phyloP scores from a whole-genome alignment of 1,140 invertebrate species.

The Copidosoma floridanum region DNA sequence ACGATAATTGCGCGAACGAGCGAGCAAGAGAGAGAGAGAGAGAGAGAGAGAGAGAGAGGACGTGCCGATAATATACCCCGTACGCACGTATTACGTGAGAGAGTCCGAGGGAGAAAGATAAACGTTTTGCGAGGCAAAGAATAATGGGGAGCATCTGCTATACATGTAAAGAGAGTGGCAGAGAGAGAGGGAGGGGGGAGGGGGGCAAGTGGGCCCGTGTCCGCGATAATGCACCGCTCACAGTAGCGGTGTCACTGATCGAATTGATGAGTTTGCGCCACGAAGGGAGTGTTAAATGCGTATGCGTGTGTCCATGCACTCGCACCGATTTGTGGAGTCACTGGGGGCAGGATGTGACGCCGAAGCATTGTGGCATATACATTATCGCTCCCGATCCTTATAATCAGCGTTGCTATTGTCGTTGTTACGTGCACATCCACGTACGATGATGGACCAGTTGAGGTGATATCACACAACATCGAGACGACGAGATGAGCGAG shows the following conservation, averaged over 20 bases:
- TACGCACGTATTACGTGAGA: neutral
- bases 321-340: constrained; percentile 42
- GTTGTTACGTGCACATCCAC: too few species aligned
- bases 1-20: too few species aligned
- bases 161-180: too few species aligned
- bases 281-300: neutral
- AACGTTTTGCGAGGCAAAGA: too few species aligned
- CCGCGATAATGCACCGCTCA: constrained; percentile 19
- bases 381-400: too few species aligned
- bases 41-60: neutral
- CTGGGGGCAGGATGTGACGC: constrained; percentile 52
- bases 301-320: too few species aligned
- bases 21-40: too few species aligned
- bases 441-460: too few species aligned
- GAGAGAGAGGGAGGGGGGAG: neutral
- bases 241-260: constrained; percentile 37
- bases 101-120: neutral
- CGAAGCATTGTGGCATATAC: constrained; percentile 51
- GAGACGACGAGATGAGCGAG: too few species aligned
- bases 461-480: too few species aligned
- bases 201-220: constrained; percentile 5
- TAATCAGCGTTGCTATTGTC: too few species aligned
- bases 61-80: neutral
- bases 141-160: too few species aligned
- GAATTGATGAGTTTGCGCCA: constrained; percentile 46